Conservation (phyloP, 23 tunicate genomes). For the Clavelina lepadiformis region DNA sequence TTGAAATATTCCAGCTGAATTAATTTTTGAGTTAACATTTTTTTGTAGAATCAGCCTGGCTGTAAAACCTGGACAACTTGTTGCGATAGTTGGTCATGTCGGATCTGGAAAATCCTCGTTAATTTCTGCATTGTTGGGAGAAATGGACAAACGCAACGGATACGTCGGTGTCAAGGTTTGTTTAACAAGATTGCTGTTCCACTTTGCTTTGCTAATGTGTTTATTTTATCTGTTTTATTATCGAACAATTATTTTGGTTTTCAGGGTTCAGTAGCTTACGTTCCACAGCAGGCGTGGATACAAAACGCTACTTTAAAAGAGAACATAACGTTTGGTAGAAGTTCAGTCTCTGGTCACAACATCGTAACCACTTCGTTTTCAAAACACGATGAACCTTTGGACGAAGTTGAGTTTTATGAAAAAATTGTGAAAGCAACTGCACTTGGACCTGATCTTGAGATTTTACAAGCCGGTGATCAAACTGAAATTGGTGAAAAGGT, state of each 20-base stretch:
- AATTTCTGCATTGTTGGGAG: slow-evolving; percentile 75
- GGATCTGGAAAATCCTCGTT: slow-evolving; percentile 90
- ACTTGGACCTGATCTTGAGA: slow-evolving; percentile 55
- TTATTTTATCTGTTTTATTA: background rate
- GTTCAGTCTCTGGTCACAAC: background rate
- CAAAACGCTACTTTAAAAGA: slow-evolving; percentile 66
- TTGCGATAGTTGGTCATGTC: slow-evolving; percentile 88
- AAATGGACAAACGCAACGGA: slow-evolving; percentile 81
- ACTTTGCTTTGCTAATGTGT: background rate
- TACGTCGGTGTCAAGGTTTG: slow-evolving; percentile 57
- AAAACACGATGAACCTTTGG: background rate
- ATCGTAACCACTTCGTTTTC: slow-evolving; percentile 37
- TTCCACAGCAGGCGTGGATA: slow-evolving; percentile 87
- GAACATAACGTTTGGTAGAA: slow-evolving; percentile 65
- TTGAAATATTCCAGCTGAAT: slow-evolving; percentile 1
- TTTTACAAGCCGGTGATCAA: slow-evolving; percentile 73
- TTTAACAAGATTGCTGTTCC: background rate
- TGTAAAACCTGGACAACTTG: slow-evolving; percentile 74
- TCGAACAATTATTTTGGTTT: no score
- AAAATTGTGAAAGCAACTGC: slow-evolving; percentile 55
- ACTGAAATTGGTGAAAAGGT: slow-evolving; percentile 92
- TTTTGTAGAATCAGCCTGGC: slow-evolving; percentile 44
- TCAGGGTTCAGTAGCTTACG: slow-evolving; percentile 88
- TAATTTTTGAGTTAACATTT: background rate
- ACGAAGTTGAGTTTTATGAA: slow-evolving; percentile 26